Percentiles rank a stretch among this genome's conserved stretches.
phyloP scores from a whole-genome alignment of 2,888 invertebrate genomes.

The Lampropteryx suffumata region DNA sequence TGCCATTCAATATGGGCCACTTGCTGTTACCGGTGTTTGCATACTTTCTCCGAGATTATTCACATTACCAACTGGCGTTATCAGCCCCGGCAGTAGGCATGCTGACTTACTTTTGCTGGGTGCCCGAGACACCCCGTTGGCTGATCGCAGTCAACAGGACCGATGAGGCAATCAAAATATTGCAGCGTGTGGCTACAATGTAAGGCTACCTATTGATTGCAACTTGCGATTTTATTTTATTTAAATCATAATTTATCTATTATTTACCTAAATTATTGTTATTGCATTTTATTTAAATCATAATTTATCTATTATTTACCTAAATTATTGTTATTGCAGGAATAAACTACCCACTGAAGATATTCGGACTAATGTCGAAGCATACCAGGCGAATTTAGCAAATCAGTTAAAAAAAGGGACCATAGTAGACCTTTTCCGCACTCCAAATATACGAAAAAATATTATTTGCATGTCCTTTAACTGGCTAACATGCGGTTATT shows the following conservation, averaged over 20 bases:
- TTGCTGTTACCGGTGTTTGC: constrained; percentile 84
- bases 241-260: no score
- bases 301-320: neutral
- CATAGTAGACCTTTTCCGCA: constrained; percentile 86
- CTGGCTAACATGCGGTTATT: constrained; percentile 91
- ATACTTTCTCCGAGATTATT: constrained; percentile 85
- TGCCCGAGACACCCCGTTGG: constrained; percentile 93
- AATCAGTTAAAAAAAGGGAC: constrained; percentile 74
- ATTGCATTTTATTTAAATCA: no score
- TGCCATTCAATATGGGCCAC: constrained; percentile 87
- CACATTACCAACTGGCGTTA: constrained; percentile 85
- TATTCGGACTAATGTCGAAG: constrained; percentile 68
- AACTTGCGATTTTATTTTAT: no score
- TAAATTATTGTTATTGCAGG: constrained; percentile 46
- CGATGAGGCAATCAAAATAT: constrained; percentile 84
- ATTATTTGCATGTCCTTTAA: constrained; percentile 88
- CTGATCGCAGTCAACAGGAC: constrained; percentile 86
- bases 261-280: neutral
- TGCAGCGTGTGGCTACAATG: constrained; percentile 85
- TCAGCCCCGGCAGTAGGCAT: constrained; percentile 83
- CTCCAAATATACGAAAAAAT: constrained; percentile 87
- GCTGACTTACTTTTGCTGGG: constrained; percentile 85
- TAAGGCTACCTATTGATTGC: constrained; percentile 36
- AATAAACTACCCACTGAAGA: constrained; percentile 76
- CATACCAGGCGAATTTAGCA: constrained; percentile 54